Conservation (phyloP, 1,140 invertebrate genomes). For the Chironomus striatipennis region DNA sequence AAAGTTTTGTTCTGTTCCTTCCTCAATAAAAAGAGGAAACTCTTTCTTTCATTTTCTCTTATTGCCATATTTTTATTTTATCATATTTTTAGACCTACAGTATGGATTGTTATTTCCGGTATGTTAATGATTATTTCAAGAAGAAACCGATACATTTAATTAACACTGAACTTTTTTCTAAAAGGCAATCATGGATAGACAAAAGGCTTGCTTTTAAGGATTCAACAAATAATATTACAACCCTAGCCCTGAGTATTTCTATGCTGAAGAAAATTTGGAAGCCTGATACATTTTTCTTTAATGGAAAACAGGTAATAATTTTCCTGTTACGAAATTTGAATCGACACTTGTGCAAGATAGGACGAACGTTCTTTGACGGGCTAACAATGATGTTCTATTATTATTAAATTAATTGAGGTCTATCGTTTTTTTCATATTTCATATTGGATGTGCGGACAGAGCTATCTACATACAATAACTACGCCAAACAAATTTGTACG, state of each 20-base stretch:
- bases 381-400: too few relatives aligned
- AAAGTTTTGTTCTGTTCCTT: background rate
- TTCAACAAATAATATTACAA: conserved; percentile 45
- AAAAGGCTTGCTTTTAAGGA: conserved; percentile 58
- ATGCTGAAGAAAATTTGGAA: conserved; percentile 79
- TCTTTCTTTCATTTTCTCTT: background rate
- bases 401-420: too few relatives aligned
- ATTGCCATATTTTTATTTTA: conserved; percentile 41
- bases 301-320: conserved; percentile 52
- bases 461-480: conserved; percentile 81
- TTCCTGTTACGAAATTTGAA: too few relatives aligned
- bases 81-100: conserved; percentile 64
- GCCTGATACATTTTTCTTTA: conserved; percentile 83
- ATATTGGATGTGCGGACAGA: conserved; percentile 38
- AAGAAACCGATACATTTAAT: too few relatives aligned
- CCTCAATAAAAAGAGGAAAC: background rate
- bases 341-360: too few relatives aligned
- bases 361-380: too few relatives aligned
- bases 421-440: too few relatives aligned
- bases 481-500: conserved; percentile 84
- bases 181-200: conserved; percentile 66
- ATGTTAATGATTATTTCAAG: background rate
- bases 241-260: conserved; percentile 62
- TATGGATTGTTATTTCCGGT: conserved; percentile 80
- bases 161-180: too few relatives aligned